A percentile compares a stretch with the other conserved stretches of the same genome.
Conservation (phyloP, 2,888 invertebrate genomes). For the Phorcus lineatus region DNA sequence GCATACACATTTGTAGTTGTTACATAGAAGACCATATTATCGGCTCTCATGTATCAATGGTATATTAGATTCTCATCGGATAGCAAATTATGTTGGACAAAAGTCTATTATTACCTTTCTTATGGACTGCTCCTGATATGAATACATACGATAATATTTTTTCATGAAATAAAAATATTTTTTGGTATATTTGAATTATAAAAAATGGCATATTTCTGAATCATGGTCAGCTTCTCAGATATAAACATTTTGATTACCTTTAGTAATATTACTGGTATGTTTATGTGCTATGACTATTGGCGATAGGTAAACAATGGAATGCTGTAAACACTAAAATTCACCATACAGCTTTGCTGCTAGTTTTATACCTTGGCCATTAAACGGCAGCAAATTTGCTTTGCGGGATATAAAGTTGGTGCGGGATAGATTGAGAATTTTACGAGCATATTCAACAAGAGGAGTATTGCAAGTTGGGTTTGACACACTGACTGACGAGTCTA, state of each 20-base stretch:
- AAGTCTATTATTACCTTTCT: no score
- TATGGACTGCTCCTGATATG: no score
- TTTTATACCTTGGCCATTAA: constrained; percentile 5
- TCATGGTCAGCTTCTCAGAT: no score
- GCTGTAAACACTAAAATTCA: neutral
- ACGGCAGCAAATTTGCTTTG: constrained; percentile 22
- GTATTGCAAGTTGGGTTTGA: neutral
- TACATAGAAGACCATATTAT: no score
- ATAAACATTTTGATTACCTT: neutral
- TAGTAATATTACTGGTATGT: constrained; percentile 9
- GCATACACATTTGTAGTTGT: neutral
- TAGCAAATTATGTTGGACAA: no score
- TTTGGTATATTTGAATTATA: no score
- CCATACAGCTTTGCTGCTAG: constrained; percentile 6
- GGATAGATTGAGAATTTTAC: constrained; percentile 21
- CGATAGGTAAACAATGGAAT: neutral
- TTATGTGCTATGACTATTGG: neutral
- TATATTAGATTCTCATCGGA: no score
- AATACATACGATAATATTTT: no score
- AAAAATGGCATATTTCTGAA: no score
- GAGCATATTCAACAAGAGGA: constrained; percentile 13
- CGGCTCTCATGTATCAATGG: no score
- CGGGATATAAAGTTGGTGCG: neutral
- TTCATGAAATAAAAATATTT: no score
- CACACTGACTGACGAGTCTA: neutral